Conservation (phyloP, 2,888 invertebrate genomes). For the Penaeus monodon region DNA sequence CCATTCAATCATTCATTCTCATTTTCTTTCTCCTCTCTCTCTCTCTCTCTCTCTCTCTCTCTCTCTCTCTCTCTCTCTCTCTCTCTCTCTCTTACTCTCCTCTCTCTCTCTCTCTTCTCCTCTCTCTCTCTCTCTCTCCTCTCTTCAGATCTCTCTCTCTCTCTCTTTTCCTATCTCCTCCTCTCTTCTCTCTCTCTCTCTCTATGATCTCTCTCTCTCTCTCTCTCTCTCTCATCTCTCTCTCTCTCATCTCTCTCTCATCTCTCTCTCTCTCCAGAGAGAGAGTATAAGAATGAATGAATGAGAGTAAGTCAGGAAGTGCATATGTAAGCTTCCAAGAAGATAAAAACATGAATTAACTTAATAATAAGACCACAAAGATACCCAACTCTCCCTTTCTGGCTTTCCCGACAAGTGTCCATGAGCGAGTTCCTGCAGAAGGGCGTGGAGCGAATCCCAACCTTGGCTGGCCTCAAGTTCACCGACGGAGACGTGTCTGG, state of each 20-base stretch:
- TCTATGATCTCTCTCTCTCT: neutral
- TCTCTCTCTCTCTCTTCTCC: too few species aligned
- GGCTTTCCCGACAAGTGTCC: conserved; percentile 30
- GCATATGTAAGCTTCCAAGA: too few species aligned
- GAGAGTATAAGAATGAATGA: neutral
- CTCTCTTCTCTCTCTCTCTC: neutral
- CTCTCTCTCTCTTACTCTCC: too few species aligned
- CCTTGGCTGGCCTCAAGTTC: conserved; percentile 86
- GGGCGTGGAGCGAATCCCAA: conserved; percentile 77
- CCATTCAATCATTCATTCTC: too few species aligned
- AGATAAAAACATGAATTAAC: too few species aligned
- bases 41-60: too few species aligned
- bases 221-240: neutral
- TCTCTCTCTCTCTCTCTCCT: too few species aligned
- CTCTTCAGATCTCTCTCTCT: too few species aligned
- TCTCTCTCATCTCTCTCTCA: neutral
- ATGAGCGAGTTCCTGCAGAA: conserved; percentile 67
- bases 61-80: too few species aligned
- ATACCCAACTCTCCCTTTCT: neutral
- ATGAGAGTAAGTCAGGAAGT: neutral
- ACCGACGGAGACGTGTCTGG: conserved; percentile 79
- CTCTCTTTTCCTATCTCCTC: too few species aligned
- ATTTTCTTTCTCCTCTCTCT: too few species aligned
- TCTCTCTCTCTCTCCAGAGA: neutral
- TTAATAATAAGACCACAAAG: too few species aligned